phyloP scores from a whole-genome alignment of 2,888 invertebrate genomes.

The Drosophila infuscata region DNA sequence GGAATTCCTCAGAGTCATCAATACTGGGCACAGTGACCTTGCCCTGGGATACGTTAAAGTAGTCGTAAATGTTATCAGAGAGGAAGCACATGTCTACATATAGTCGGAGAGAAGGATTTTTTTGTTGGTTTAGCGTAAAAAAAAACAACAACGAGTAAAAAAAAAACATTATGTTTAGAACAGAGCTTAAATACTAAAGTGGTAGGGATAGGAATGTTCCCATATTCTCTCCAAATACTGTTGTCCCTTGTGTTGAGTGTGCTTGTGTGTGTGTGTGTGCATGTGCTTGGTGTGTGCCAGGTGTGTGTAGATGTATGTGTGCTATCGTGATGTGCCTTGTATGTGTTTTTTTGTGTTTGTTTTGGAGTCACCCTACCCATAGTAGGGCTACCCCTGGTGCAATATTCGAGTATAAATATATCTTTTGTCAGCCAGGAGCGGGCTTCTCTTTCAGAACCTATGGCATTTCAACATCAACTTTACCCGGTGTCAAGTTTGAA shows the following conservation, averaged over 20 bases:
- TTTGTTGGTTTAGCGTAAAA: constrained; percentile 64
- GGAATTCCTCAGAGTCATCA: constrained; percentile 97
- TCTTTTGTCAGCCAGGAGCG: constrained; percentile 82
- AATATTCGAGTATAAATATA: constrained; percentile 22
- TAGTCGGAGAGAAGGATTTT: constrained; percentile 82
- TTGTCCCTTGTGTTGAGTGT: neutral
- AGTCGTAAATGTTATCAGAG: constrained; percentile 95
- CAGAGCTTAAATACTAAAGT: constrained; percentile 45
- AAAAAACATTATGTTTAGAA: constrained; percentile 21
- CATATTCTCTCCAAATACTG: constrained; percentile 14
- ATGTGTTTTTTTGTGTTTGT: constrained; percentile 8
- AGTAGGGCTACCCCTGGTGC: constrained; percentile 17
- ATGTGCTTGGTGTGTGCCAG: constrained; percentile 14
- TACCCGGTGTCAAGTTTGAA: constrained; percentile 71
- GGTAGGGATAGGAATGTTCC: constrained; percentile 11
- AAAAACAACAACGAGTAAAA: constrained; percentile 41
- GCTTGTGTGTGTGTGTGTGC: constrained; percentile 11
- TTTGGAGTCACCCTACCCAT: constrained; percentile 17
- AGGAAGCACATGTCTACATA: constrained; percentile 91
- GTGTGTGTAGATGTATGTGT: constrained; percentile 23
- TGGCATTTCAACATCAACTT: constrained; percentile 46
- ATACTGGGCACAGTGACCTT: constrained; percentile 97
- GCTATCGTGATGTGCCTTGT: neutral
- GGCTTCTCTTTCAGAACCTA: constrained; percentile 65
- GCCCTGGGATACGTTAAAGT: constrained; percentile 98